phyloP scores from a whole-genome alignment of 2,113 vertebrate genomes.

The Actinemys pallida region DNA sequence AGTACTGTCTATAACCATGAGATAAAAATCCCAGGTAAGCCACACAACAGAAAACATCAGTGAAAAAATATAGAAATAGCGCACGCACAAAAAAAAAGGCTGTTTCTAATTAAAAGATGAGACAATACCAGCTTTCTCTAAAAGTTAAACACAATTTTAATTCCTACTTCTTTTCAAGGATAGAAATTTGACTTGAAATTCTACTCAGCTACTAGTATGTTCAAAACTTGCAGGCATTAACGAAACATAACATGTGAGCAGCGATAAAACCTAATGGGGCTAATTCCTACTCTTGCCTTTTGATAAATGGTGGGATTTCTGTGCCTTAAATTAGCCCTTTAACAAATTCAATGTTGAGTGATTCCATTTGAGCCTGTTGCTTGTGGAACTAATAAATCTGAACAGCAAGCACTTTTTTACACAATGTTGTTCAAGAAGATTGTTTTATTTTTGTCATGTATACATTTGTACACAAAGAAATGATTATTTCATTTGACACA shows the following conservation, averaged over 20 bases:
- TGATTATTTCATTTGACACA: slow-evolving; percentile 38
- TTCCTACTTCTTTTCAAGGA: neutral
- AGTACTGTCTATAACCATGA: neutral
- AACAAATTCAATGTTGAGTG: neutral
- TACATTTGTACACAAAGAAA: slow-evolving; percentile 46
- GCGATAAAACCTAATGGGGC: neutral
- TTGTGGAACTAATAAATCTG: neutral
- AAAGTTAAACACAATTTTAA: fast-evolving
- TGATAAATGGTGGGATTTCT: neutral
- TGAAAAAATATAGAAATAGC: fast-evolving
- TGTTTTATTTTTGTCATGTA: slow-evolving; percentile 55
- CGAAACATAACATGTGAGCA: fast-evolving
- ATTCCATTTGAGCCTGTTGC: slow-evolving; percentile 29
- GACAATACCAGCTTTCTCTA: neutral
- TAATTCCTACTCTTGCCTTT: fast-evolving
- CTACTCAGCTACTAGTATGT: neutral
- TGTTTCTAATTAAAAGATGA: fast-evolving
- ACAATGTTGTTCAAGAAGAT: slow-evolving; percentile 21
- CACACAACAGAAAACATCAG: neutral
- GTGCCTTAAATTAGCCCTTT: slow-evolving; percentile 42
- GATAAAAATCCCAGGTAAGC: neutral
- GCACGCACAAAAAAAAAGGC: neutral
- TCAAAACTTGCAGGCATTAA: fast-evolving
- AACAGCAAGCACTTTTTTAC: slow-evolving; percentile 53
- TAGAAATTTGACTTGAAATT: no score